Evolutionary conservation across 2,113 vertebrate species (phyloP).

Genomic region (Tragelaphus scriptus): DNA sequence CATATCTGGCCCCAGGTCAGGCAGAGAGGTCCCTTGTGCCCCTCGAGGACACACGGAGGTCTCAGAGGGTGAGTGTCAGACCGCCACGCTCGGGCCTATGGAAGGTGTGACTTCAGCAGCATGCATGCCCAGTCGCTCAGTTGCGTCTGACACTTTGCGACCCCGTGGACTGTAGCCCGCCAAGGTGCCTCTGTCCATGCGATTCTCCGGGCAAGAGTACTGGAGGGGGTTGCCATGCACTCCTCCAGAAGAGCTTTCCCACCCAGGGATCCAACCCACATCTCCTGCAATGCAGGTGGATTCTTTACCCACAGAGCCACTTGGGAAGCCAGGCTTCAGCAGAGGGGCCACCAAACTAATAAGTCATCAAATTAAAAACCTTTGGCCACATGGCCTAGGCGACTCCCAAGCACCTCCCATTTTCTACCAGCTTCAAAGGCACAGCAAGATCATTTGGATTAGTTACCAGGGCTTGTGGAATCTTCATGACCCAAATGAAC

Average conservation of each 20-base stretch:
- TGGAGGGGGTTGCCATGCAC: background rate
- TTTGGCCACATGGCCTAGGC: background rate
- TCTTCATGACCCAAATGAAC: background rate
- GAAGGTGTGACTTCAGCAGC: background rate
- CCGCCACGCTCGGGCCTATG: fast-evolving
- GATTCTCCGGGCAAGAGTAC: background rate
- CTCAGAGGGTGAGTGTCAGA: background rate
- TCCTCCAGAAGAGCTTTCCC: background rate
- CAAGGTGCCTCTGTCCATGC: background rate
- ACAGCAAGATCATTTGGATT: background rate
- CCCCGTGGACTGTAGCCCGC: background rate
- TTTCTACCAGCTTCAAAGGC: background rate
- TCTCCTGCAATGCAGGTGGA: background rate
- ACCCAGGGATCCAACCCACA: background rate
- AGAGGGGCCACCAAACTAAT: background rate
- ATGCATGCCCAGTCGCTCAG: background rate
- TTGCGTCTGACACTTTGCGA: fast-evolving
- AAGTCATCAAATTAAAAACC: background rate
- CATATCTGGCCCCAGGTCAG: background rate
- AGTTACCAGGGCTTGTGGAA: background rate
- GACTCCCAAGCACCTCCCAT: background rate
- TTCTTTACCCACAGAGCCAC: background rate
- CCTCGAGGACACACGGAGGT: background rate
- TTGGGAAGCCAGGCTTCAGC: background rate
- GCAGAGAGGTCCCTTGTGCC: background rate